Conservation (phyloP, 2,113 vertebrate genomes). For the Callaeas wilsoni region DNA sequence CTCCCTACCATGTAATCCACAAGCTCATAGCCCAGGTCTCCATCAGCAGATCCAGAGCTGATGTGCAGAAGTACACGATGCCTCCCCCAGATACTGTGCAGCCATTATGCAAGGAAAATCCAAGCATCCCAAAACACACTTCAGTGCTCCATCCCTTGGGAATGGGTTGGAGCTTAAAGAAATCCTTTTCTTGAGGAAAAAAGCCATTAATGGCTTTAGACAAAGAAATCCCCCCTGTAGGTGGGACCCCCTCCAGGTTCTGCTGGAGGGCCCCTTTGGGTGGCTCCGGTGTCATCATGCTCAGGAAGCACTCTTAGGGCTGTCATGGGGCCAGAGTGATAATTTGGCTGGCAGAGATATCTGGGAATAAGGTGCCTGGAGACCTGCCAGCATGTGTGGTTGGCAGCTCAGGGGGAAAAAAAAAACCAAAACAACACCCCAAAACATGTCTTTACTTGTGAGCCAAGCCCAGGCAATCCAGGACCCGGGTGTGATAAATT, state of each 20-base stretch:
- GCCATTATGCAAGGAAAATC: background rate
- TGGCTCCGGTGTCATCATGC: accelerated
- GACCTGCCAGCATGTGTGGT: background rate
- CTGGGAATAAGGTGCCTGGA: background rate
- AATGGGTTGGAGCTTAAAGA: background rate
- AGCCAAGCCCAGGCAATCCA: background rate
- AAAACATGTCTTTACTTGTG: background rate
- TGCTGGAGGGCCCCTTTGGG: background rate
- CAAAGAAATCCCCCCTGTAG: background rate
- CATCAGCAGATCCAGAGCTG: background rate
- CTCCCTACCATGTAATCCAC: background rate
- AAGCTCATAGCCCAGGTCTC: background rate
- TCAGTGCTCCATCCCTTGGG: background rate
- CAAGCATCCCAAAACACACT: background rate
- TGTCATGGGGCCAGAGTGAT: background rate
- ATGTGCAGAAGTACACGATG: accelerated
- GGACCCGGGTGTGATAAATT: background rate
- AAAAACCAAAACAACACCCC: background rate
- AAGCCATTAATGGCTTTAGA: background rate
- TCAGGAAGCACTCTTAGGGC: background rate
- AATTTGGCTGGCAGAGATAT: background rate
- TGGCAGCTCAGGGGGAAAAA: background rate
- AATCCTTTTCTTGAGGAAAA: background rate
- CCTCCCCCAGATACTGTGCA: accelerated
- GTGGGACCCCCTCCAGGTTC: background rate